Evolutionary conservation across 1,140 invertebrate species (phyloP).

Genomic region (Leptinotarsa texana): DNA sequence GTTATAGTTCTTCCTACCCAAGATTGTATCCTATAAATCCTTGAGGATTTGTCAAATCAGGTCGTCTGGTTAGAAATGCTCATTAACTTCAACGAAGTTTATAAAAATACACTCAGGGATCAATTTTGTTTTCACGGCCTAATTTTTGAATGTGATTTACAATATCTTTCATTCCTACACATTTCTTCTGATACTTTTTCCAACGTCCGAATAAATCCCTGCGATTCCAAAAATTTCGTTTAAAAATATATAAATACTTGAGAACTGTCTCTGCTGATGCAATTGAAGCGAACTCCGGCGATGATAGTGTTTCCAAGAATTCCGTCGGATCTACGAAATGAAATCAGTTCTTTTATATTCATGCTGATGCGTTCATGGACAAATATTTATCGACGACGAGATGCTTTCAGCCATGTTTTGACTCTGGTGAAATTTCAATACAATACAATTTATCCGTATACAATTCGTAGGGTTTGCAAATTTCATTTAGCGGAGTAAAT

Average conservation of each 20-base stretch:
- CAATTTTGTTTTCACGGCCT: too few relatives aligned
- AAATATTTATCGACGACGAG: conserved; percentile 15
- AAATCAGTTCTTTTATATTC: conserved; percentile 20
- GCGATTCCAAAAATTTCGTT: too few relatives aligned
- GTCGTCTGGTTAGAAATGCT: too few relatives aligned
- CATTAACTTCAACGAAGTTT: too few relatives aligned
- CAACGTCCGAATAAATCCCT: too few relatives aligned
- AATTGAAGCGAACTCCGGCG: too few relatives aligned
- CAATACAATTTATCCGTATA: conserved; percentile 12
- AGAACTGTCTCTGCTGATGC: too few relatives aligned
- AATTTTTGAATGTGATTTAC: neutral
- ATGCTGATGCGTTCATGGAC: neutral
- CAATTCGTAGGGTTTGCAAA: neutral
- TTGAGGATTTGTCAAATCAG: too few relatives aligned
- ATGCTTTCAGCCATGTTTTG: conserved; percentile 6
- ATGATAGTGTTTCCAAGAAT: neutral
- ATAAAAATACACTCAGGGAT: too few relatives aligned
- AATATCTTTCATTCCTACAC: neutral
- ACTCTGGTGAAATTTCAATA: conserved; percentile 16
- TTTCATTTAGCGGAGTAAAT: neutral
- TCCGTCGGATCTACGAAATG: conserved; percentile 9
- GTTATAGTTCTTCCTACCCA: too few relatives aligned
- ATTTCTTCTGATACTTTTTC: neutral
- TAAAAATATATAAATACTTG: too few relatives aligned
- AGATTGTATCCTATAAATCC: too few relatives aligned